These are phyloP conservation scores for Watersipora subatra DNA, from an alignment of 1,140 invertebrate genomes.

Conservation along the genomic window DNA sequence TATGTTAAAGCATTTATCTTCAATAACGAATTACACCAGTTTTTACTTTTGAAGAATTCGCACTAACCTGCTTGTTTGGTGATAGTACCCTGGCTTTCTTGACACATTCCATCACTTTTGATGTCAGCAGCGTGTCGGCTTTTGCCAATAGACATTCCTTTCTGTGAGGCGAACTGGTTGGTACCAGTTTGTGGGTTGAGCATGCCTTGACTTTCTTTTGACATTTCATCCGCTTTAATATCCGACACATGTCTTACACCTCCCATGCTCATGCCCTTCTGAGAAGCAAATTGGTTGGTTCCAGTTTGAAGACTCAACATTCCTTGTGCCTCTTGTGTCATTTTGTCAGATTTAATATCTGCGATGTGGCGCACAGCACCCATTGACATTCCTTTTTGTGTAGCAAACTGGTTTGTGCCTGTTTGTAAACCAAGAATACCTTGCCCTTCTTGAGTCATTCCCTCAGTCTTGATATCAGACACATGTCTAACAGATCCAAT, in stretches of 20 bases:
- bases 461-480: constrained; percentile 31
- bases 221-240: constrained; percentile 9
- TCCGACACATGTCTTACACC: constrained; percentile 8
- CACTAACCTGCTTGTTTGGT: constrained; percentile 67
- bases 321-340: constrained; percentile 48
- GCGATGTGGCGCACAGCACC: constrained; percentile 70
- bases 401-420: constrained; percentile 79
- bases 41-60: not conserved
- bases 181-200: constrained; percentile 81
- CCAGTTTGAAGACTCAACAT: constrained; percentile 82
- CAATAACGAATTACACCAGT: too few relatives aligned
- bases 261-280: constrained; percentile 23
- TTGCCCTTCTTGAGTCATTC: constrained; percentile 48
- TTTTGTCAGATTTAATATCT: constrained; percentile 27
- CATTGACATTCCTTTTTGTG: constrained; percentile 80
- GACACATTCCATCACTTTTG: constrained; percentile 18
- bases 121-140: constrained; percentile 9
- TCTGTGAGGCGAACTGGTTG: constrained; percentile 53
- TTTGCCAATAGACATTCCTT: constrained; percentile 65
- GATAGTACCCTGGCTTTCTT: constrained; percentile 65
- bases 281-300: constrained; percentile 59
- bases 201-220: constrained; percentile 50
- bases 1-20: too few relatives aligned
- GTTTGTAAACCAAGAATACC: constrained; percentile 80
- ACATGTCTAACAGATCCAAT: constrained; percentile 29